Percentiles rank a stretch among this genome's conserved stretches.
These are phyloP conservation scores for Hirundo rustica DNA, from an alignment of 2,797 vertebrate genomes.

Conservation along the genomic window DNA sequence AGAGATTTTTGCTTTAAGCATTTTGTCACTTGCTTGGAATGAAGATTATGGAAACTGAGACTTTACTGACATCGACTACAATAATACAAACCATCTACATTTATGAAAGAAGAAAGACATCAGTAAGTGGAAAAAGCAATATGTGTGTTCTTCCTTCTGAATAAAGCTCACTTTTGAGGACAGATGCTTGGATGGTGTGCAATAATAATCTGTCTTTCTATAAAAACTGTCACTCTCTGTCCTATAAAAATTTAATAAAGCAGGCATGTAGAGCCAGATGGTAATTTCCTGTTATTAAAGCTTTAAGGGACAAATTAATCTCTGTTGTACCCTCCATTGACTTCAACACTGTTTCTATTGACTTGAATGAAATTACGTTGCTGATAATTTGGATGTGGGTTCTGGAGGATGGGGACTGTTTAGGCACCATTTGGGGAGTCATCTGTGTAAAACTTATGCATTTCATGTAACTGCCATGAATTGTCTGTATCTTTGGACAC, in stretches of 20 bases:
- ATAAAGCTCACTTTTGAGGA: neutral
- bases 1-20: neutral
- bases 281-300: conserved; percentile 52
- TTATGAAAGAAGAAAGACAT: neutral
- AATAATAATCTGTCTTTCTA: conserved; percentile 11
- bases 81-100: neutral
- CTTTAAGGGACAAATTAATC: conserved; percentile 27
- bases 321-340: conserved; percentile 8
- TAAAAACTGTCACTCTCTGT: neutral
- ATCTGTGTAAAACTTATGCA: neutral
- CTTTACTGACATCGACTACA: neutral
- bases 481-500: neutral
- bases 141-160: neutral
- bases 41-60: neutral
- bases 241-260: conserved; percentile 52
- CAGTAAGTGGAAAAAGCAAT: neutral
- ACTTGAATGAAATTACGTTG: neutral
- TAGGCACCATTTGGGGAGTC: neutral
- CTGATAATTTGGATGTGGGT: neutral
- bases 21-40: neutral
- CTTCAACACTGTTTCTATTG: neutral
- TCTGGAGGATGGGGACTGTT: neutral
- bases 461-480: neutral
- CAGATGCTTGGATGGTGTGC: neutral
- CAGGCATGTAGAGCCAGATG: neutral